Percentiles rank a stretch among this genome's conserved stretches.
Conservation (phyloP, 2,888 invertebrate species). For the Emmelina monodactyla region DNA sequence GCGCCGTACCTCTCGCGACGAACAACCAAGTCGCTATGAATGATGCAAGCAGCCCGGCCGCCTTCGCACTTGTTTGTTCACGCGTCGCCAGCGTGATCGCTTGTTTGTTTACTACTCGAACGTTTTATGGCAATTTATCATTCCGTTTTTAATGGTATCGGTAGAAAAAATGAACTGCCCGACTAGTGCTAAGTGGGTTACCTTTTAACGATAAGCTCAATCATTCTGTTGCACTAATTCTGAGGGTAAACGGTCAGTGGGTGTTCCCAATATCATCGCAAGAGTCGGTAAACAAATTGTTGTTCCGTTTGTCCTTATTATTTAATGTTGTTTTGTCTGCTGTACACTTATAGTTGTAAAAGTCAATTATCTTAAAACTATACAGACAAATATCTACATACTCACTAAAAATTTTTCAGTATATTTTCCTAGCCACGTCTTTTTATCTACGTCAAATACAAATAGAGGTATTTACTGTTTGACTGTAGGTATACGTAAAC, state of each 20-base stretch:
- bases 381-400: too few relatives aligned
- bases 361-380: too few relatives aligned
- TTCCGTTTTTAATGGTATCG: slow-evolving; percentile 25
- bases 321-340: too few relatives aligned
- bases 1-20: slow-evolving; percentile 17
- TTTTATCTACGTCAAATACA: slow-evolving; percentile 9
- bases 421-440: slow-evolving; percentile 7
- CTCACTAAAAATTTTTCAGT: too few relatives aligned
- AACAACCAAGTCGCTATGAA: background rate
- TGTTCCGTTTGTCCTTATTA: too few relatives aligned
- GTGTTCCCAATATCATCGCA: too few relatives aligned
- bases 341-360: too few relatives aligned
- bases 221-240: too few relatives aligned
- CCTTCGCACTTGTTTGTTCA: slow-evolving; percentile 55
- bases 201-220: too few relatives aligned
- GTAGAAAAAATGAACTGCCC: slow-evolving; percentile 20
- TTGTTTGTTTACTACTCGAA: slow-evolving; percentile 48
- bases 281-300: too few relatives aligned
- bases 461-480: slow-evolving; percentile 5
- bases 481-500: slow-evolving; percentile 19
- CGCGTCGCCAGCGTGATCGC: slow-evolving; percentile 49
- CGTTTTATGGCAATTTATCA: slow-evolving; percentile 39
- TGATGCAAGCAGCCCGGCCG: slow-evolving; percentile 18
- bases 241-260: too few relatives aligned
- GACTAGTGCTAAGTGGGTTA: background rate